Percentiles rank a stretch among this genome's conserved stretches.
Conservation (phyloP, 2,113 vertebrate species). For the Thunnus maccoyii region DNA sequence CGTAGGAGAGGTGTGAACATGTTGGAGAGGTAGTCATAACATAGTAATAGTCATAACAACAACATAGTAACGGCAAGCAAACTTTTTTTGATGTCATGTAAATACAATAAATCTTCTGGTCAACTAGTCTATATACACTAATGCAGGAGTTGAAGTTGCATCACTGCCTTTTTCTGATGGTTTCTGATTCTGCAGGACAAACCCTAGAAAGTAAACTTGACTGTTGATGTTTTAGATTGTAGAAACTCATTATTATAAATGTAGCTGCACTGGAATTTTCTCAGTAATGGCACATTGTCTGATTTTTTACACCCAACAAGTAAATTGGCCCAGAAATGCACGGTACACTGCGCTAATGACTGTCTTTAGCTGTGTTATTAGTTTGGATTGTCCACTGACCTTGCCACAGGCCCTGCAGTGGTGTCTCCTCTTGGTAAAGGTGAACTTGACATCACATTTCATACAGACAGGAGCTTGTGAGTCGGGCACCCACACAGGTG, state of each 20-base stretch:
- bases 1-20: no score
- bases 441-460: slow-evolving; percentile 98
- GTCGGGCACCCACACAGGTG: slow-evolving; percentile 98
- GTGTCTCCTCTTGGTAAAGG: slow-evolving; percentile 98
- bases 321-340: no score
- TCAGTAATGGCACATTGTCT: no score
- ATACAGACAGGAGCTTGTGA: slow-evolving; percentile 98
- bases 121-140: neutral
- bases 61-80: neutral
- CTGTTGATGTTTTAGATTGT: no score
- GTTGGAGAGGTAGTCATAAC: no score
- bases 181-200: no score
- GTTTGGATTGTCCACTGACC: slow-evolving; percentile 83
- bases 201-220: no score
- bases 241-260: no score
- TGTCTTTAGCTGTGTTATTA: neutral
- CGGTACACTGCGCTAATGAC: neutral
- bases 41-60: neutral
- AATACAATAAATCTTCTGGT: neutral
- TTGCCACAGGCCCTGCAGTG: slow-evolving; percentile 99
- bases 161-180: no score
- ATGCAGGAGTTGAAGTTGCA: neutral
- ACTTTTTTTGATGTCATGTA: no score
- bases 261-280: no score
- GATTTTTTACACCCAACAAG: no score